Base-by-base conservation (phyloP, 1,140 invertebrate species). In the Drosophila persimilis region DNA sequence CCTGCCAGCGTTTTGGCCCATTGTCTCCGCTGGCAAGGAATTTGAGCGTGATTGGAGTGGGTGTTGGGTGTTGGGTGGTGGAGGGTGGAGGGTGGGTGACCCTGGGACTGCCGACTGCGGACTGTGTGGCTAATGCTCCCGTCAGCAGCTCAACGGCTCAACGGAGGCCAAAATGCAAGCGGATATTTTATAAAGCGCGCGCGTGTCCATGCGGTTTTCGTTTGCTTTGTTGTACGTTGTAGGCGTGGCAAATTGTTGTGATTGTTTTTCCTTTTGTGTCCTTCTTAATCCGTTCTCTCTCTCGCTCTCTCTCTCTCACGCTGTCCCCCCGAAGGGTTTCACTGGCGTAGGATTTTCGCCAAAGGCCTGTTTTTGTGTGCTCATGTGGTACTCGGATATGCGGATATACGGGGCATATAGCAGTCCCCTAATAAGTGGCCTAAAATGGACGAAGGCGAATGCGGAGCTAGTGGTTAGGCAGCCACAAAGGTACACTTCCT, bases 241-340 rank as follows among this genome's bases (percentile, higher is more conserved):
- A 88, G 81, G 81, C 81, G 81, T 86, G 81, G 81, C 81, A 86
- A 86, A 86, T 86, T 81, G 83, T 88, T 86, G 83, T 86, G 81
- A 86, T 86, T 86, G 81, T 86, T 86, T 88, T 69, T 74, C 31
- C 60, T 60, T 45, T 73, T 73, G 53, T 73, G 53, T 56, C 67
- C 50, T 53, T 50, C 20, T 59, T 41, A 24, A 46, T 41, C 35
- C 35, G 20, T 20, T 5, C 35, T 26, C 3, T 24, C 3, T 39
- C 11, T 1, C 3, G 1, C 35, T 13, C 35, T 13, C 35, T 15
- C 35, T 15, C 15, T 4, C 35, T 39, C 11, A 4, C 35, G 13
- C 35, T 11, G 24, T 5, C 5, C 24, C 24, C 11, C 22, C 51
- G 51, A 22, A 31, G 54, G 54, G 24, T 56, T 56, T 45, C 54